These are phyloP conservation scores for Habropoda laboriosa DNA, from an alignment of 1,140 invertebrate genomes.

Conservation along the genomic window DNA sequence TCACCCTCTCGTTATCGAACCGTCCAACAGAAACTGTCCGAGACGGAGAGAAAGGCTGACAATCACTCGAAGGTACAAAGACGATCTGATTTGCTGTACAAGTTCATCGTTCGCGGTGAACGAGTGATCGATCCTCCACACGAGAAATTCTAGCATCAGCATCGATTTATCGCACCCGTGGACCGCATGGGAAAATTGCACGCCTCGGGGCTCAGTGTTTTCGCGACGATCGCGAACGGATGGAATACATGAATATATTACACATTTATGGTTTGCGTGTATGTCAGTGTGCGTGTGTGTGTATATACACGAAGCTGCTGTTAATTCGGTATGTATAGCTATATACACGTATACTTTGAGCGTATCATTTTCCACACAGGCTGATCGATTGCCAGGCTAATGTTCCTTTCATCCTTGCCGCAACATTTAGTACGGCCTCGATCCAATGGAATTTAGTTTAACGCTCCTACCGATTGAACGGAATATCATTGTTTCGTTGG, in stretches of 20 bases:
- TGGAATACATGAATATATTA: constrained; percentile 44
- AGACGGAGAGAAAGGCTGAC: too few relatives aligned
- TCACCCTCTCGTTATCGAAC: too few relatives aligned
- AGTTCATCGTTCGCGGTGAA: not conserved
- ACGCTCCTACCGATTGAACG: not conserved
- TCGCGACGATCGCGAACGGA: constrained; percentile 9
- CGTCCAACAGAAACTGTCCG: too few relatives aligned
- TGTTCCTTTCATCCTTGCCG: constrained; percentile 26
- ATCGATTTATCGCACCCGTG: constrained; percentile 1
- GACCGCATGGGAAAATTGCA: not conserved
- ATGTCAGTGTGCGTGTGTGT: not conserved
- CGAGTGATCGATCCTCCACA: too few relatives aligned
- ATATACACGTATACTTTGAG: constrained; percentile 71
- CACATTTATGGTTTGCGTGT: constrained; percentile 30
- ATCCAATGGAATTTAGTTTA: not conserved
- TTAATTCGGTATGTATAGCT: constrained; percentile 37
- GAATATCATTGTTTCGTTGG: not conserved
- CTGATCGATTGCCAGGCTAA: constrained; percentile 42
- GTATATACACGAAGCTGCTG: constrained; percentile 36
- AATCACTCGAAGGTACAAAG: not conserved
- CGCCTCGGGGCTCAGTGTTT: not conserved
- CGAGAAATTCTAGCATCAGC: not conserved
- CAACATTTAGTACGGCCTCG: not conserved
- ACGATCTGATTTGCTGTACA: not conserved
- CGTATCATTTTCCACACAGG: constrained; percentile 67